phyloP scores from a whole-genome alignment of 2,888 invertebrate genomes.

The Odontomyia ornata region DNA sequence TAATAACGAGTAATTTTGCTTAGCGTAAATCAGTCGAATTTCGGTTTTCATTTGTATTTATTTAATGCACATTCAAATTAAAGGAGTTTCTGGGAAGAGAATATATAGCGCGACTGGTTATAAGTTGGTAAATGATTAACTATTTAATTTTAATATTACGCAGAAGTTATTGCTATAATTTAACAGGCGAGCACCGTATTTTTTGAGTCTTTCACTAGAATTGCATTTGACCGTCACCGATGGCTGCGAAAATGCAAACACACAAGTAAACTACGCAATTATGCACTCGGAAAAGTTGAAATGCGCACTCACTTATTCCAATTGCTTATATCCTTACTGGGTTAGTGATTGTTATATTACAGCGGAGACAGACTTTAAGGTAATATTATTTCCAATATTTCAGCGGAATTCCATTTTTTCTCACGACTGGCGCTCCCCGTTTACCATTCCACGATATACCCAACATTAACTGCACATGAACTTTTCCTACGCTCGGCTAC shows the following conservation, averaged over 20 bases:
- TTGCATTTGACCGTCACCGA: too few relatives aligned
- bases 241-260: neutral
- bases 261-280: constrained; percentile 20
- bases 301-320: neutral
- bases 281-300: neutral
- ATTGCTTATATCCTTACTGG: neutral
- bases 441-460: neutral
- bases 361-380: neutral
- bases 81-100: neutral
- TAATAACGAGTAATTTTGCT: neutral
- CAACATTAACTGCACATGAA: neutral
- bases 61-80: neutral
- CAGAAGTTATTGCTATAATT: constrained; percentile 32
- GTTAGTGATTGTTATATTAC: constrained; percentile 3
- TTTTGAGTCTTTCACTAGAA: too few relatives aligned
- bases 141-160: neutral
- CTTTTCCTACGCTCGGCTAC: neutral
- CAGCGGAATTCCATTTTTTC: neutral
- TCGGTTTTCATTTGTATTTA: neutral
- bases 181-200: neutral
- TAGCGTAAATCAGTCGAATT: constrained; percentile 48
- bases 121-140: neutral
- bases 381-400: neutral
- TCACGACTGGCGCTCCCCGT: constrained; percentile 4
- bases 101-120: neutral